Evolutionary conservation across 2,888 invertebrate genomes (phyloP), one percentile per base, ranked within the genome.

Genomic region (Plemyria rubiginata): DNA sequence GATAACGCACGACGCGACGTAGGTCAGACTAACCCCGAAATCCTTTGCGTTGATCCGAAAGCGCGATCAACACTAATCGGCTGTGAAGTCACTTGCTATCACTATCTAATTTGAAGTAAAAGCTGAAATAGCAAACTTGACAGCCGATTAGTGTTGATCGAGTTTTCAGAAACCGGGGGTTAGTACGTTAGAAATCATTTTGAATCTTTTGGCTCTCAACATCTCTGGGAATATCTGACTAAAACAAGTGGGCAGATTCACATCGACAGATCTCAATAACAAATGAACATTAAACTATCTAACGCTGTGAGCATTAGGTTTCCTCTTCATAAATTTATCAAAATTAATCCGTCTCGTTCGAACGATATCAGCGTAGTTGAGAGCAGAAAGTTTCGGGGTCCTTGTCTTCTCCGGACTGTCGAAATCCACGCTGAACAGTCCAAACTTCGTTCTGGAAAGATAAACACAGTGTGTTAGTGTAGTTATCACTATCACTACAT

Each of bases 391-490:
- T 67, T 92, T 93, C 0, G 93, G 86, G 0, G 86, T 92, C 43
- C 93, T 83, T 1, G 87, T 87, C 57, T 75, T 85, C 16, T 88
- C 76, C 13, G 88, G 81, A 65, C 86, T 87, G 12, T 82, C 71
- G 71, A 89, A 93, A 68, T 93, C 91, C 4, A 93, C 93, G 62
- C 86, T 84, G 71, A 85, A 93, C 11, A 93, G 75, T 0, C 93
- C 93, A 64, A 93, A 93, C 71, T 90, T 90, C 8, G 85, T 75
- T 15, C 93, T 93, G 84, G 9, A 60, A 60, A 60, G 16, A 60
- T 11, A 41, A 54, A 54, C 46, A 54, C 13, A 32, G 36, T 22
- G 7, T 40, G 40, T 52, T 60, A 11, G 11, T 11, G 11, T 2
- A 38, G 11, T 38, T 38, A 11, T 38, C 11, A 22, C n/a, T n/a